phyloP scores from a whole-genome alignment of 2,888 invertebrate genomes.

The Ochropleura plecta region DNA sequence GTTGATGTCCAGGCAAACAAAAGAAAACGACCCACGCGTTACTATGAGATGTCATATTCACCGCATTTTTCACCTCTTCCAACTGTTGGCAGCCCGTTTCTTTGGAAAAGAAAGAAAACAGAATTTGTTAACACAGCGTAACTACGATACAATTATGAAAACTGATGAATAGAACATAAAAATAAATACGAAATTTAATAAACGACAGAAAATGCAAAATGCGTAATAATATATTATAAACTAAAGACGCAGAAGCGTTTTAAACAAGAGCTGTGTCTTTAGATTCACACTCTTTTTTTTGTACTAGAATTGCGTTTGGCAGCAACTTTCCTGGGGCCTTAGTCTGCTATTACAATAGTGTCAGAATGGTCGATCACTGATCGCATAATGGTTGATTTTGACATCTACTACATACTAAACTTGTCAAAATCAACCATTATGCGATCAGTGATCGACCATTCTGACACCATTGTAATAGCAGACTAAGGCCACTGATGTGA shows the following conservation, averaged over 20 bases:
- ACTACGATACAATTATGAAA: neutral
- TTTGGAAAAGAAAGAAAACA: conserved; percentile 70
- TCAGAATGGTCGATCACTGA: too few relatives aligned
- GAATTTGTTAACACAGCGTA: neutral
- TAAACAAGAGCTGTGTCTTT: neutral
- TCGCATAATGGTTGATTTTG: too few relatives aligned
- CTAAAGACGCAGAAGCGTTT: neutral
- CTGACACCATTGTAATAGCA: too few relatives aligned
- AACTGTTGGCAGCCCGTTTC: conserved; percentile 90
- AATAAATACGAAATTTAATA: neutral
- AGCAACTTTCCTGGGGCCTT: too few relatives aligned
- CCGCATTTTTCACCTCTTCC: conserved; percentile 88
- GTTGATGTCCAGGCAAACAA: conserved; percentile 92
- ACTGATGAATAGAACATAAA: neutral
- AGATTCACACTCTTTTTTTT: neutral
- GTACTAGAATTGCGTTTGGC: too few relatives aligned
- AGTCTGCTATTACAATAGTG: too few relatives aligned
- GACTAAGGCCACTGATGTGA: too few relatives aligned
- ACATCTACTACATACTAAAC: too few relatives aligned
- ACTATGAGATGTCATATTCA: conserved; percentile 85
- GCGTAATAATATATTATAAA: too few relatives aligned
- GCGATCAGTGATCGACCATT: too few relatives aligned
- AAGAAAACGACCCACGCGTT: conserved; percentile 91
- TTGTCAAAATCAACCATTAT: too few relatives aligned
- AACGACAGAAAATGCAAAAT: neutral